Evolutionary conservation across 1,140 invertebrate genomes (phyloP), one percentile per base, ranked within the genome.

Genomic region (Halictus rubicundus): DNA sequence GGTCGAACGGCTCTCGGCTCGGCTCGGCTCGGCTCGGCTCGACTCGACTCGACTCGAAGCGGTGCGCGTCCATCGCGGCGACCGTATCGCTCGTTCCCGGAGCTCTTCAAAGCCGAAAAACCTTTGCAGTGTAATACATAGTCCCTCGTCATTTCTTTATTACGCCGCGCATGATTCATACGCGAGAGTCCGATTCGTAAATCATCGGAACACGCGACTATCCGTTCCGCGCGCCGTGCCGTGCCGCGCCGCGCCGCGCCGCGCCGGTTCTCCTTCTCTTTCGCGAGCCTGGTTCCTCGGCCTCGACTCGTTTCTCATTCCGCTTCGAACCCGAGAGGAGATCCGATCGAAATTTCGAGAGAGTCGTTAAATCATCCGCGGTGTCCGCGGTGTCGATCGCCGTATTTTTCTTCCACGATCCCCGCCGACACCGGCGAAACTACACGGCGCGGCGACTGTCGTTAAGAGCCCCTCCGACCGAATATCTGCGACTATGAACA

Each of bases 331-430:
- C 59, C 21, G 46, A 16, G 16, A 14, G 3, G 21, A 74, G 84
- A 86, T 86, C 52, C 80, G 84, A 86, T 86, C 84, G 84, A 86
- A 83, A 86, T 86, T 86, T 86, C 73, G 69, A 70, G 54, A 49
- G 77, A 83, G 84, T 86, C 85, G 68, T 86, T 86, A 86, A 86
- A 86, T 86, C 85, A 86, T 83, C 42, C 83, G 60, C 61, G 81
- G 65, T 39, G 16, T n/a, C 73, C 69, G 54, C 42, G 64, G 80
- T 79, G 84, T 86, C 84, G 85, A 86, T 85, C 80, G 77, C 60
- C 57, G 39, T 64, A 78, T 86, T 83, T 83, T 77, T 83, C 73
- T 85, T 82, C 37, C 39, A 52, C 42, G 37, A 74, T 64, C 82
- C 72, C 71, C 21, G 37, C 39, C 39, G 63, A 32, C 23, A 27